Base-by-base conservation (phyloP, 2,113 vertebrate species). In the Polypterus bichir region DNA sequence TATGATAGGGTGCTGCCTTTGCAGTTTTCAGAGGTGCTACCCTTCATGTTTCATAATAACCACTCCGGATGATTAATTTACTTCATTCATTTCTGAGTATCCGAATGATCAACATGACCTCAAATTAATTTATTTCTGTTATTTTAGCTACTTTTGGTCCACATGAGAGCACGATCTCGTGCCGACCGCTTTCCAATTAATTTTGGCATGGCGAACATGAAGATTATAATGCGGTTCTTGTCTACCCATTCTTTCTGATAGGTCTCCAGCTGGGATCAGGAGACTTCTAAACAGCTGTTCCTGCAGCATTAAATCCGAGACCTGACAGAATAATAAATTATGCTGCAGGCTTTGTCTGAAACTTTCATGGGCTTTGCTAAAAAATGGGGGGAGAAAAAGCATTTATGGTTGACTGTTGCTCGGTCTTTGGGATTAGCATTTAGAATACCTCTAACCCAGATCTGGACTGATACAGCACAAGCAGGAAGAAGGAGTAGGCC, bases 171-270 rank as follows among this genome's bases (percentile, higher is more conserved):
- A 10, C 67, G 59, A 11, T 75, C 76, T 73, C 73, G 63, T 64
- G 67, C 61, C 59, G 51, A 61, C 72, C 70, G 66, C 69, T 77
- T 68, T 79, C 68, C 71, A 70, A 79, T 76, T 76, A 73, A 75
- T 77, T 71, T 73, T 71, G 66, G 65, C 61, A 44, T 27, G 61
- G 63, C 68, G 57, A 71, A 68, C 55, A 10, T 61, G 65, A 62
- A 59, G 54, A 47, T 49, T 74, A 66, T 59, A 65, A 54, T 62
- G 77, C 69, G 60, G 63, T 69, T 71, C 49, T 9, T 63, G 61
- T 68, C 61, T 74, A 62, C 48, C 1, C 49, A 60, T 75, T 70
- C 70, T 59, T 73, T 67, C 5, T 11, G 77, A 76, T 55, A 69
- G 63, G 71, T 70, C 54, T 64, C 44, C 69, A 72, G 66, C 68